Percentiles rank a stretch among this genome's conserved stretches.
phyloP scores from a whole-genome alignment of 2,113 vertebrate genomes.

The Aspidoscelis tigris region DNA sequence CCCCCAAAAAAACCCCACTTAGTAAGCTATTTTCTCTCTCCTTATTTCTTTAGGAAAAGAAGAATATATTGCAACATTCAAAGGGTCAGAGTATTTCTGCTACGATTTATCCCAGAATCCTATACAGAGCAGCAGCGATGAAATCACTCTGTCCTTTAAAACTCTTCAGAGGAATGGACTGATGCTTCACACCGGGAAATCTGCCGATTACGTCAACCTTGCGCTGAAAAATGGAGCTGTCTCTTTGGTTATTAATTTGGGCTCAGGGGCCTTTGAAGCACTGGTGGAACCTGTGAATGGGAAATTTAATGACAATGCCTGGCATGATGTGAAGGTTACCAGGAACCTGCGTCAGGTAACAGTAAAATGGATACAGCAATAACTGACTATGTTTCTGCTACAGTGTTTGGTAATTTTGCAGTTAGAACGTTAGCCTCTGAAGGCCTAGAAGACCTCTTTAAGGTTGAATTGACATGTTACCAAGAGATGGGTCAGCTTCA shows the following conservation, averaged over 20 bases:
- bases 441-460: conserved; percentile 72
- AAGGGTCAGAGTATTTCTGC: conserved; percentile 99
- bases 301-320: conserved; percentile 99
- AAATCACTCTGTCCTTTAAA: conserved; percentile 98
- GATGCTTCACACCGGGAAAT: conserved; percentile 99
- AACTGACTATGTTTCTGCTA: conserved; percentile 75
- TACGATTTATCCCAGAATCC: conserved; percentile 98
- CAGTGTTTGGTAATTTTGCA: conserved; percentile 73
- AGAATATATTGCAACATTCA: conserved; percentile 97
- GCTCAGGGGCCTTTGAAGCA: conserved; percentile 99
- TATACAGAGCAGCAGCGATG: conserved; percentile 99
- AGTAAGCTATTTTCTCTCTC: conserved; percentile 11
- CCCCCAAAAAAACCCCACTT: conserved; percentile 10
- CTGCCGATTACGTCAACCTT: conserved; percentile 98
- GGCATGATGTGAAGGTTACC: conserved; percentile 99
- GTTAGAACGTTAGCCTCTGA: conserved; percentile 58
- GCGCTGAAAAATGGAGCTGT: conserved; percentile 99
- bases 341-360: conserved; percentile 99
- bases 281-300: conserved; percentile 99
- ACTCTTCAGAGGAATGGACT: conserved; percentile 98
- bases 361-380: conserved; percentile 90
- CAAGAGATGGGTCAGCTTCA: conserved; percentile 76
- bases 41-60: conserved; percentile 86
- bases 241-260: conserved; percentile 99
- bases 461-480: conserved; percentile 66